Percentiles rank a stretch among this genome's conserved stretches.
These are phyloP conservation scores for Rhizoglyphus robini DNA, from an alignment of 1,140 invertebrate species.

Conservation along the genomic window DNA sequence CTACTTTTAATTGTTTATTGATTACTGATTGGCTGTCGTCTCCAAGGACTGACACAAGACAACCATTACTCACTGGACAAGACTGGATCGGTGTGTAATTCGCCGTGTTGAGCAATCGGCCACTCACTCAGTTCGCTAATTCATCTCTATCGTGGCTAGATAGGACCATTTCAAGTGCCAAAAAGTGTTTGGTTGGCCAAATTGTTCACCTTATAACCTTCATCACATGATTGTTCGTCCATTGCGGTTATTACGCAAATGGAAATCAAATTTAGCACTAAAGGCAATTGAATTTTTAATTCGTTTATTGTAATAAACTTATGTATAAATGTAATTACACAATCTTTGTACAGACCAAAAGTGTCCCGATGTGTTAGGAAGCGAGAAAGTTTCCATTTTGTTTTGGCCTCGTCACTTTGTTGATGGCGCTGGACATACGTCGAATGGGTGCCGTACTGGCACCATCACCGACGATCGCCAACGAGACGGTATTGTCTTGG, in stretches of 20 bases:
- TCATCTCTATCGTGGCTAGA: too few species aligned
- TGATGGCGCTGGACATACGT: background rate
- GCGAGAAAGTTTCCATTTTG: slow-evolving; percentile 4
- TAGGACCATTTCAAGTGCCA: too few species aligned
- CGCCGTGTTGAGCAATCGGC: background rate
- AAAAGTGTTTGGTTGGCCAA: too few species aligned
- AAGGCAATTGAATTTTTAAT: background rate
- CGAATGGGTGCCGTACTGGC: background rate
- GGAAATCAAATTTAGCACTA: background rate
- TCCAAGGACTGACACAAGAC: too few species aligned
- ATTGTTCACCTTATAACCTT: too few species aligned
- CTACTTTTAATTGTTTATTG: slow-evolving; percentile 12
- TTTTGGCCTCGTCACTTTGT: background rate
- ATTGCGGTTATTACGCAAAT: too few species aligned
- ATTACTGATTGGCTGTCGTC: slow-evolving; percentile 1
- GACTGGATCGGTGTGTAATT: background rate
- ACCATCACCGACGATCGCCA: slow-evolving; percentile 1
- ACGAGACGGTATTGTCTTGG: background rate
- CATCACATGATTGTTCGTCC: too few species aligned
- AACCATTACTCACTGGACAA: too few species aligned
- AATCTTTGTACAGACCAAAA: background rate
- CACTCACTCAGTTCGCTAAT: too few species aligned
- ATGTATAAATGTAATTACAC: background rate
- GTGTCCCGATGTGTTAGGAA: background rate
- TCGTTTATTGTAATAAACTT: background rate